Evolutionary conservation across 1,140 invertebrate genomes (phyloP).

Genomic region (Sarcophaga bullata): DNA sequence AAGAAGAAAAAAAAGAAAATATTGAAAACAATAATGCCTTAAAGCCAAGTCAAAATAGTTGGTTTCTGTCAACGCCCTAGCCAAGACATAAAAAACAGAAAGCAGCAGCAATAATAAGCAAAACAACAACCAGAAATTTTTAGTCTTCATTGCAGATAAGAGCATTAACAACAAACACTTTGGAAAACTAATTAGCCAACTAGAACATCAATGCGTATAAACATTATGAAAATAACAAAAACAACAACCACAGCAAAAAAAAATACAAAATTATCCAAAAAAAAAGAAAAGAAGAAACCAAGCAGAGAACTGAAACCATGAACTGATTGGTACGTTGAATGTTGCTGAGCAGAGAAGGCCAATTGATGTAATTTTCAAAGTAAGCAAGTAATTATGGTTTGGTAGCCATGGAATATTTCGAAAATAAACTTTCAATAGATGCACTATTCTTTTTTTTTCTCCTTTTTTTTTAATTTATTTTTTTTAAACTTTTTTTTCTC

Average conservation of each 20-base stretch:
- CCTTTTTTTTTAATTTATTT: not conserved
- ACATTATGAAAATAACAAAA: not conserved
- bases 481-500: not conserved
- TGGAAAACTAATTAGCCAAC: conserved; percentile 63
- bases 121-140: not conserved
- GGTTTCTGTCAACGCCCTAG: conserved; percentile 35
- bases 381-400: conserved; percentile 37
- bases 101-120: conserved; percentile 18
- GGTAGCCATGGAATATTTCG: conserved; percentile 13
- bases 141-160: conserved; percentile 39
- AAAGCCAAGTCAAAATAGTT: conserved; percentile 36
- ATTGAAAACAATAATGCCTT: conserved; percentile 34
- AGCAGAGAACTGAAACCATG: not conserved
- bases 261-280: conserved; percentile 2
- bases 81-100: conserved; percentile 29
- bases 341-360: not conserved
- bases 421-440: conserved; percentile 36
- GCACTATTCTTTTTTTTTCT: conserved; percentile 15
- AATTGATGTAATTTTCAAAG: conserved; percentile 27
- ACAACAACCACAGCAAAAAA: too few relatives aligned
- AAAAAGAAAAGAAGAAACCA: not conserved
- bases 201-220: conserved; percentile 52
- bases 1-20: not conserved
- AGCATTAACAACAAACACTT: conserved; percentile 43
- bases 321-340: not conserved